Conservation (phyloP, 2,113 vertebrate genomes). For the Otis tarda region DNA sequence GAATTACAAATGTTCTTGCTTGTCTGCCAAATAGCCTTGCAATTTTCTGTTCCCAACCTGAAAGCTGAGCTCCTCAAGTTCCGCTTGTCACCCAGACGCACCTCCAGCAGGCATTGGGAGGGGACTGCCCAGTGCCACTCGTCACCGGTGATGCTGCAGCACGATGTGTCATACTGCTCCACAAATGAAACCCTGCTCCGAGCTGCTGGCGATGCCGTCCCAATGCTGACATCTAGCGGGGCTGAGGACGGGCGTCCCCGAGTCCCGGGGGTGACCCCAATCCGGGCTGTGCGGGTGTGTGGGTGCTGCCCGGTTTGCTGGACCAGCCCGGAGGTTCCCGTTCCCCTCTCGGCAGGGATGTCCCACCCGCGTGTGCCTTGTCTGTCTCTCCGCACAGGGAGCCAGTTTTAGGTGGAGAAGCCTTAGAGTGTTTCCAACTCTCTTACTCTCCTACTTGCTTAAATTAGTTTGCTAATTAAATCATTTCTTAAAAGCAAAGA, state of each 20-base stretch:
- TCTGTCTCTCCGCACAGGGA: not conserved
- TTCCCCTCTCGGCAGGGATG: not conserved
- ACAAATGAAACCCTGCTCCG: rapidly evolving
- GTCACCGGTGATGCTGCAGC: not conserved
- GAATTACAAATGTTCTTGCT: not conserved
- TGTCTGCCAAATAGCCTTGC: not conserved
- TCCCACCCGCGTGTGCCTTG: not conserved
- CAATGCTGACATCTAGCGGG: constrained; percentile 38
- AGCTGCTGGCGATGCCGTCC: not conserved
- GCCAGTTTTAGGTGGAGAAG: not conserved
- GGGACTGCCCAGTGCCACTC: rapidly evolving
- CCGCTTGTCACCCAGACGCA: not conserved
- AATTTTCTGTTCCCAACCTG: not conserved
- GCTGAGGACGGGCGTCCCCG: not conserved
- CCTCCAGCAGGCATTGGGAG: not conserved
- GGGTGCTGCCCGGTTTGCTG: not conserved
- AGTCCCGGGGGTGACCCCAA: rapidly evolving
- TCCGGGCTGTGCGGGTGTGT: not conserved
- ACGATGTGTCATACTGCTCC: rapidly evolving
- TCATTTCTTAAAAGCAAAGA: not conserved
- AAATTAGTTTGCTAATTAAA: not conserved
- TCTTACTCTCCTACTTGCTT: not conserved
- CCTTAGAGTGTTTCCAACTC: not conserved
- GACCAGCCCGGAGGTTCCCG: too few relatives aligned
- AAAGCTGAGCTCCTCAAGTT: not conserved